These are phyloP conservation scores for Alouatta palliata DNA, from an alignment of 2,113 vertebrate genomes.

Conservation along the genomic window DNA sequence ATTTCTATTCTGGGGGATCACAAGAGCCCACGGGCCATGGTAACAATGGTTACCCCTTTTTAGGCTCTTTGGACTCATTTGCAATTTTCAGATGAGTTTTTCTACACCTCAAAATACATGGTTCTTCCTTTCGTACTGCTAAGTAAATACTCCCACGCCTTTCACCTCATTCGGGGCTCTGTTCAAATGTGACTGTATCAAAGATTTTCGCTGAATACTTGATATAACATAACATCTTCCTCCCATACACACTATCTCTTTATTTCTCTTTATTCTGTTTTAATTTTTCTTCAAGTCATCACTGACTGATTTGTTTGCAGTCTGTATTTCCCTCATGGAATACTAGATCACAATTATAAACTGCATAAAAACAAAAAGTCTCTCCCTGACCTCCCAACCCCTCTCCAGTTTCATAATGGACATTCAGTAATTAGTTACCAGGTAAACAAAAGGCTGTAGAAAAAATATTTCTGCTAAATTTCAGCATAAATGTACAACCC, in stretches of 20 bases:
- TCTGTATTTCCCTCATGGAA: background rate
- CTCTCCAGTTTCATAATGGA: background rate
- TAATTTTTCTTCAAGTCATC: background rate
- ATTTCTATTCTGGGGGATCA: too few species aligned
- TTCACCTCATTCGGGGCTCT: background rate
- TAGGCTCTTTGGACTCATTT: background rate
- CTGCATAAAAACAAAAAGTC: background rate
- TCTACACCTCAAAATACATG: too few species aligned
- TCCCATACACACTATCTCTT: background rate
- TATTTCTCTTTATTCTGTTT: background rate
- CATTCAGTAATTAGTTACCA: constrained; percentile 1
- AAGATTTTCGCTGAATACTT: background rate
- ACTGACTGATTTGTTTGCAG: background rate
- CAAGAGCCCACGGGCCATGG: too few species aligned
- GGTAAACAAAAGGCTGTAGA: background rate
- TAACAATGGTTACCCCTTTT: background rate
- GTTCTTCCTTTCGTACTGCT: background rate
- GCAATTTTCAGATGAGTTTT: background rate
- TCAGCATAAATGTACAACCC: background rate
- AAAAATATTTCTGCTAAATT: background rate
- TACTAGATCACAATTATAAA: background rate
- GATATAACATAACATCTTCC: background rate
- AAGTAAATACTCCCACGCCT: background rate
- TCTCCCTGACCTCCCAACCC: background rate
- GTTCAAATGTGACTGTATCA: background rate